Conservation (phyloP, 2,113 vertebrate species). For the Cyphomyrus plagiostoma region DNA sequence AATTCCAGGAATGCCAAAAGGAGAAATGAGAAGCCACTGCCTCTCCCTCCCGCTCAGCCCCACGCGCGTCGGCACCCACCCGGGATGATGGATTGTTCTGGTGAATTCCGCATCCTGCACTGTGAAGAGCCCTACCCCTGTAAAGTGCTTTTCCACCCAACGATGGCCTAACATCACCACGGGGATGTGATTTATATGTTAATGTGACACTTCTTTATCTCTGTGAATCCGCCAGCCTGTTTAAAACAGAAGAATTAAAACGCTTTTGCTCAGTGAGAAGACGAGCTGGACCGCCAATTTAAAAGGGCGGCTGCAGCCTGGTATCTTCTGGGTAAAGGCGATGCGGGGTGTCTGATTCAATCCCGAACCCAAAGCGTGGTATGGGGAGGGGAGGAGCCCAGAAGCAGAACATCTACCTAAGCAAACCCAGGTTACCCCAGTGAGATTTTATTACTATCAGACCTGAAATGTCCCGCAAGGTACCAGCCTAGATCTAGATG, state of each 20-base stretch:
- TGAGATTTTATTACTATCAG: neutral
- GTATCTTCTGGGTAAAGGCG: neutral
- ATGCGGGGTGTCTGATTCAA: neutral
- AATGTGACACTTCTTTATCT: neutral
- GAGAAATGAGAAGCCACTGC: neutral
- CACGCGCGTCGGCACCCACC: neutral
- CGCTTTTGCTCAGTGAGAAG: neutral
- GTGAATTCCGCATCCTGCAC: neutral
- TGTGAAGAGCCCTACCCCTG: neutral
- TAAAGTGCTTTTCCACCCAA: neutral
- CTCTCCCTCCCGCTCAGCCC: neutral
- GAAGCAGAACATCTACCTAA: neutral
- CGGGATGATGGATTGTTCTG: neutral
- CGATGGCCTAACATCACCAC: neutral
- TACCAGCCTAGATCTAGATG: neutral
- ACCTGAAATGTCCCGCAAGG: neutral
- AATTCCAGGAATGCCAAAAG: neutral
- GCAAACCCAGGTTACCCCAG: neutral
- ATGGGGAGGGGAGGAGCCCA: neutral
- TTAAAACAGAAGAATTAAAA: slow-evolving; percentile 4
- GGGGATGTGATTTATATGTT: slow-evolving; percentile 6
- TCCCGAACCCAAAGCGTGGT: neutral
- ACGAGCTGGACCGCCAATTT: neutral
- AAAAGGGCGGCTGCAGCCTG: neutral
- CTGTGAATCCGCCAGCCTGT: neutral